Base-by-base conservation (phyloP, 2,888 invertebrate species). In the Oxyscelio sp. region DNA sequence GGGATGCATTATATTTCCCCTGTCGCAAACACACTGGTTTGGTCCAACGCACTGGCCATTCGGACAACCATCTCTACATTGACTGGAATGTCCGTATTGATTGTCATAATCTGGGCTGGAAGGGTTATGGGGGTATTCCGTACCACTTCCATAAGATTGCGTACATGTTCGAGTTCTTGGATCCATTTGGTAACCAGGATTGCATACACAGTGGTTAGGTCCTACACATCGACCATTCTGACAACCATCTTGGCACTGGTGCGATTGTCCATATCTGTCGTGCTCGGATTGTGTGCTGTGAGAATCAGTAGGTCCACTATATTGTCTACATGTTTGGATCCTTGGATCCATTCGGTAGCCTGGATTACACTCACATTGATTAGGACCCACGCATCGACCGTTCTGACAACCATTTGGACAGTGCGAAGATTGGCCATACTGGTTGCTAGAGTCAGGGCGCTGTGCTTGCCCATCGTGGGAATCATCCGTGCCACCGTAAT, bases 361-460 rank as follows among this genome's bases (percentile, higher is more conserved):
- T 0, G 91, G 89, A 85, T 94, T 92, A 88, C 96, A 96, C 2
- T 93, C 93, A 89, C 96, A 96, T 27, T 94, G 80, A 4, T 87
- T 84, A 0, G 92, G 93, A 0, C 91, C 92, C 1, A 93, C 85
- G 74, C 94, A 94, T 0, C 92, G 90, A 17, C 94, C 94, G 71
- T 93, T 90, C 52, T 27, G 27, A 27, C 73, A 77, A 8, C 52
- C 52, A n/a, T 45, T 31, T n/a, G 24, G 21, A 43, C 61, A 65
- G 0, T 48, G 65, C 0, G 61, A 24, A 9, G 58, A 38, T n/a
- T 24, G 24, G 27, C 24, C 2, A n/a, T n/a, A n/a, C n/a, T n/a
- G n/a, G n/a, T n/a, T n/a, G n/a, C n/a, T n/a, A n/a, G n/a, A n/a
- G n/a, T n/a, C n/a, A n/a, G n/a, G n/a, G n/a, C n/a, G n/a, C n/a